These are phyloP conservation scores for Aphelinus certus DNA, from an alignment of 1,140 invertebrate species.

Conservation along the genomic window DNA sequence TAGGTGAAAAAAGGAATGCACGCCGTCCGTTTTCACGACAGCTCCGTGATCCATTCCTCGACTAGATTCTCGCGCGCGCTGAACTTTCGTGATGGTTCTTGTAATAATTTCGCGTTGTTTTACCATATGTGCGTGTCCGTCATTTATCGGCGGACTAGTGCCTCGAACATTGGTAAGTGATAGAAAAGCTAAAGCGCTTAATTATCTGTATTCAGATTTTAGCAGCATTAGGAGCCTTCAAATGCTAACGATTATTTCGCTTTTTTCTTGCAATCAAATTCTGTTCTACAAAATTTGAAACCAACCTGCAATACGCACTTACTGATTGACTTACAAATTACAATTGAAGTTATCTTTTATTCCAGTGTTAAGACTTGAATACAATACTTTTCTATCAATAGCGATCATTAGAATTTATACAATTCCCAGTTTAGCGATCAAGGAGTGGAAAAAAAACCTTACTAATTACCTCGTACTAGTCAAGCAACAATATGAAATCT, in stretches of 20 bases:
- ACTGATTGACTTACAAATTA: background rate
- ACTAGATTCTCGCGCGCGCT: conserved; percentile 30
- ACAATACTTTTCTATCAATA: conserved; percentile 24
- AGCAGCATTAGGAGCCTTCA: conserved; percentile 28
- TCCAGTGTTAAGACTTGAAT: conserved; percentile 3
- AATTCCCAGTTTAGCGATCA: conserved; percentile 10
- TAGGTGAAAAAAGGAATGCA: conserved; percentile 81
- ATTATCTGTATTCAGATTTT: conserved; percentile 28
- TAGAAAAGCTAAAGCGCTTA: conserved; percentile 38
- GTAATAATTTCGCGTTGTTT: conserved; percentile 34
- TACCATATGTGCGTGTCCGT: conserved; percentile 36
- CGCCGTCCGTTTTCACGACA: conserved; percentile 45
- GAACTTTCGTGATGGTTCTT: conserved; percentile 37
- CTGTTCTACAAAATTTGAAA: conserved; percentile 3
- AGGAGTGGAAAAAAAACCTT: conserved; percentile 16
- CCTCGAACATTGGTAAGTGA: conserved; percentile 39
- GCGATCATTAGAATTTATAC: conserved; percentile 21
- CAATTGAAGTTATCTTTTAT: background rate
- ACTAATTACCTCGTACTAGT: conserved; percentile 37
- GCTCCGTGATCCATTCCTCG: conserved; percentile 47
- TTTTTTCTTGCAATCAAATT: conserved; percentile 8
- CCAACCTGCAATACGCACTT: background rate
- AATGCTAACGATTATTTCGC: conserved; percentile 17
- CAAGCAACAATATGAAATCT: conserved; percentile 32
- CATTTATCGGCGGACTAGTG: conserved; percentile 35